Percentiles rank a stretch among this genome's conserved stretches.
phyloP scores from a whole-genome alignment of 2,113 vertebrate species.

The Gasterosteus nipponicus region DNA sequence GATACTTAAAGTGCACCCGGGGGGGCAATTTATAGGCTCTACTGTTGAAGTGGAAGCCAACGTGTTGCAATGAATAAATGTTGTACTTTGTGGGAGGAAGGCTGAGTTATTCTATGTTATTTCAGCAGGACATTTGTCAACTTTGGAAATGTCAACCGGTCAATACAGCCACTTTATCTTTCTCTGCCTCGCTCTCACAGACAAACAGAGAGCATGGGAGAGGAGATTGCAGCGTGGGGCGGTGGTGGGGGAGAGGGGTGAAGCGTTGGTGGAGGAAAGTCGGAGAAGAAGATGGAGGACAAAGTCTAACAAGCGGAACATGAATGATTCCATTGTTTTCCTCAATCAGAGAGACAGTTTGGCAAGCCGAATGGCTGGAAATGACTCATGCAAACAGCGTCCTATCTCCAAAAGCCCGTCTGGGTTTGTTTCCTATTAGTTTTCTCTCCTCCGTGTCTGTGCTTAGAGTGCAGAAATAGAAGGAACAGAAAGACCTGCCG shows the following conservation, averaged over 20 bases:
- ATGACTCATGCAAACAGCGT: slow-evolving; percentile 59
- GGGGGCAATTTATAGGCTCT: neutral
- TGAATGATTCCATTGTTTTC: slow-evolving; percentile 46
- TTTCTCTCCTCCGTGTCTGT: slow-evolving; percentile 21
- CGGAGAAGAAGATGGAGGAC: slow-evolving; percentile 20
- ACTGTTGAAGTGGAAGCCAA: slow-evolving; percentile 11
- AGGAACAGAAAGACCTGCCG: slow-evolving; percentile 3
- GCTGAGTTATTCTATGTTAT: slow-evolving; percentile 46
- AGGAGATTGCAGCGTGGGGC: neutral
- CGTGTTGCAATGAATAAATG: slow-evolving; percentile 22
- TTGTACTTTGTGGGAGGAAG: slow-evolving; percentile 30
- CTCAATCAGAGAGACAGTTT: slow-evolving; percentile 45
- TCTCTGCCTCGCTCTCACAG: slow-evolving; percentile 2
- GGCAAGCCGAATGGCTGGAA: slow-evolving; percentile 46
- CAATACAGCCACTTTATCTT: slow-evolving; percentile 40
- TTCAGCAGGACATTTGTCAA: slow-evolving; percentile 63
- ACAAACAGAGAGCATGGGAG: neutral
- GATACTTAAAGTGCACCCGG: neutral
- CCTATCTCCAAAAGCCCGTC: slow-evolving; percentile 48
- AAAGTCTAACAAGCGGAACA: slow-evolving; percentile 19
- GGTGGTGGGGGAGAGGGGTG: neutral
- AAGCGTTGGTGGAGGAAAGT: slow-evolving; percentile 20
- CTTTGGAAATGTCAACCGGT: slow-evolving; percentile 62
- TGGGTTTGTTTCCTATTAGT: slow-evolving; percentile 47
- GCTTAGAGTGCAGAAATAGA: slow-evolving; percentile 6